A percentile compares a stretch with the other conserved stretches of the same genome.
Conservation (phyloP, 2,888 invertebrate genomes). For the Trichopria drosophilae region DNA sequence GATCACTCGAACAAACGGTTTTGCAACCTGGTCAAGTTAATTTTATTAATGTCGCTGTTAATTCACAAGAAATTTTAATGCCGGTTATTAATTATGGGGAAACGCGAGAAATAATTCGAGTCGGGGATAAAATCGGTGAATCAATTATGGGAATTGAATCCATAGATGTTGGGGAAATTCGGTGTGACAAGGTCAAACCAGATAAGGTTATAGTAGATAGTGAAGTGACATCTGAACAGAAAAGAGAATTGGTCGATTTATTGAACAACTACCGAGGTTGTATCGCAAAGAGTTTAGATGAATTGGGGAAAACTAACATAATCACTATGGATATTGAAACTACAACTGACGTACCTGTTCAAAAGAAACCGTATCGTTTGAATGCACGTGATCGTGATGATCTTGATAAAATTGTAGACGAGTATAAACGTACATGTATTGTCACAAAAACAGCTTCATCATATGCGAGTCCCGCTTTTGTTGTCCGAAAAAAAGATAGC, state of each 20-base stretch:
- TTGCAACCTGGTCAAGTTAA: too few relatives aligned
- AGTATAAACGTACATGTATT: constrained; percentile 23
- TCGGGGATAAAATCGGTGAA: too few relatives aligned
- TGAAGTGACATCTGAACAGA: constrained; percentile 6
- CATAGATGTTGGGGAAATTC: too few relatives aligned
- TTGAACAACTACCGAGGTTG: constrained; percentile 19
- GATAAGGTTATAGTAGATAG: too few relatives aligned
- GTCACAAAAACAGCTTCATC: constrained; percentile 21
- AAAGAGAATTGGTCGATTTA: constrained; percentile 1
- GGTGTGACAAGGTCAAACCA: too few relatives aligned
- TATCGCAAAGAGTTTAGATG: constrained; percentile 6
- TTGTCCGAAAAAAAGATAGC: constrained; percentile 25
- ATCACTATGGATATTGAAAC: constrained; percentile 31
- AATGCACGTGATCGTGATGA: constrained; percentile 17
- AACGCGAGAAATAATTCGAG: too few relatives aligned
- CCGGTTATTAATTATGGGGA: too few relatives aligned
- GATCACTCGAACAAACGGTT: too few relatives aligned
- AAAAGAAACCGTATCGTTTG: constrained; percentile 22
- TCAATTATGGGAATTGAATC: too few relatives aligned
- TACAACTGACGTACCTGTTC: constrained; percentile 8
- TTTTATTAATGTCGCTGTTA: too few relatives aligned
- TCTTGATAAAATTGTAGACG: constrained; percentile 13
- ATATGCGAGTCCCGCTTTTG: constrained; percentile 26
- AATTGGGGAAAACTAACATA: constrained; percentile 22
- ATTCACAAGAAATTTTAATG: too few relatives aligned